phyloP scores from a whole-genome alignment of 2,888 invertebrate species.

The Camponotus fellah region DNA sequence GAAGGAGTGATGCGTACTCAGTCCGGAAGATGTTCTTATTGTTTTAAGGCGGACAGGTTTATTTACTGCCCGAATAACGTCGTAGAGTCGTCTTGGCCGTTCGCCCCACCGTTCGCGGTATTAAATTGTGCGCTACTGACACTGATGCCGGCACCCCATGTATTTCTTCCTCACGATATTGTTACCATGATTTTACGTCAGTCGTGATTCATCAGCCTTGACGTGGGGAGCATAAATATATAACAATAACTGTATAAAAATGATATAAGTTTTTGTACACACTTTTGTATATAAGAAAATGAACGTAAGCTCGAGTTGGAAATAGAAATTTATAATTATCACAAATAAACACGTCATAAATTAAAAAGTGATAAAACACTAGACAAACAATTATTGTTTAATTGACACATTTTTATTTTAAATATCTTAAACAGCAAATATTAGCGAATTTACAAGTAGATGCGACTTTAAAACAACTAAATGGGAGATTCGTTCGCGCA shows the following conservation, averaged over 20 bases:
- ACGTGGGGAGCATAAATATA: conserved; percentile 48
- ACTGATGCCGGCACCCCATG: conserved; percentile 59
- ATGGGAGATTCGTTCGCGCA: background rate
- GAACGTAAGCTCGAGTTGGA: background rate
- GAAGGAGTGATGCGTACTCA: conserved; percentile 71
- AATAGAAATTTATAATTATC: background rate
- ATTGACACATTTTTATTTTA: background rate
- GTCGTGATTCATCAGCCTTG: conserved; percentile 64
- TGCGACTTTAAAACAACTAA: background rate
- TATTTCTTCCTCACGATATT: conserved; percentile 63
- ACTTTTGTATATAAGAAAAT: conserved; percentile 26
- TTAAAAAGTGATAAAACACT: background rate
- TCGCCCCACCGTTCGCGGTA: conserved; percentile 50
- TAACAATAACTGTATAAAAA: conserved; percentile 37
- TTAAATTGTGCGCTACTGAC: conserved; percentile 71
- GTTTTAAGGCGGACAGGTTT: conserved; percentile 83
- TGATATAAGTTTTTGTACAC: background rate
- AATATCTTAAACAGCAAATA: conserved; percentile 50
- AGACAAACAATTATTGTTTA: background rate
- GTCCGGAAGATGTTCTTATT: conserved; percentile 79
- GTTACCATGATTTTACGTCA: conserved; percentile 62
- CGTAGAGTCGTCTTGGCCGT: conserved; percentile 69
- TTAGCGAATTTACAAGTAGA: background rate
- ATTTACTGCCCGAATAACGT: conserved; percentile 83
- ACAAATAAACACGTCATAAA: background rate